These are phyloP conservation scores for Nephrotoma flavescens DNA, from an alignment of 2,888 invertebrate genomes.

Conservation along the genomic window DNA sequence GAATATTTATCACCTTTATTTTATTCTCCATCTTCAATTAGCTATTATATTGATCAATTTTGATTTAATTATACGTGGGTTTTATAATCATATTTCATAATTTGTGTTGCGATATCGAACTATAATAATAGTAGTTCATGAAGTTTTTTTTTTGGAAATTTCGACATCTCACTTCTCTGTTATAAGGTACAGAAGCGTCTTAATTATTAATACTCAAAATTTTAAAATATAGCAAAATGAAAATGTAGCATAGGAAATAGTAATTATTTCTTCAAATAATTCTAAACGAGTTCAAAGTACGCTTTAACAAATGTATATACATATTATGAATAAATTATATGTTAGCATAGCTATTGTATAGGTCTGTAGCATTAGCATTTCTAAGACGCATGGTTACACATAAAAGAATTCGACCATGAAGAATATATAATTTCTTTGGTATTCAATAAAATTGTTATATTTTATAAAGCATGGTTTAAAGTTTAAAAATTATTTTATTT, in stretches of 20 bases:
- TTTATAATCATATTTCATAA: neutral
- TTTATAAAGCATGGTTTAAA: no score
- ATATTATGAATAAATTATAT: no score
- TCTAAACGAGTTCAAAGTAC: no score
- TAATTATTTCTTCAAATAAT: no score
- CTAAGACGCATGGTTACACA: neutral
- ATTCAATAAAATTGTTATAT: neutral
- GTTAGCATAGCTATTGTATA: no score
- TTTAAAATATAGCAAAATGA: no score
- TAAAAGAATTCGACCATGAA: neutral
- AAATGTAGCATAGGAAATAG: no score
- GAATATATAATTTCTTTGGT: neutral
- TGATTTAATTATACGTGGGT: neutral
- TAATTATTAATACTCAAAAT: no score
- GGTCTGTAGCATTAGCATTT: neutral
- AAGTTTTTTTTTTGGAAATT: neutral
- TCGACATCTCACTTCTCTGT: no score
- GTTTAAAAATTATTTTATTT: no score
- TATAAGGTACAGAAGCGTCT: no score
- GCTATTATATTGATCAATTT: neutral
- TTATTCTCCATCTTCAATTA: neutral
- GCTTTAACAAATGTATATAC: no score
- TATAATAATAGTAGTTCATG: neutral
- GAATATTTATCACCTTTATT: neutral
- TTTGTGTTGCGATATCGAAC: neutral